phyloP scores from a whole-genome alignment of 2,888 invertebrate genomes.

The Caradrina clavipalpis region DNA sequence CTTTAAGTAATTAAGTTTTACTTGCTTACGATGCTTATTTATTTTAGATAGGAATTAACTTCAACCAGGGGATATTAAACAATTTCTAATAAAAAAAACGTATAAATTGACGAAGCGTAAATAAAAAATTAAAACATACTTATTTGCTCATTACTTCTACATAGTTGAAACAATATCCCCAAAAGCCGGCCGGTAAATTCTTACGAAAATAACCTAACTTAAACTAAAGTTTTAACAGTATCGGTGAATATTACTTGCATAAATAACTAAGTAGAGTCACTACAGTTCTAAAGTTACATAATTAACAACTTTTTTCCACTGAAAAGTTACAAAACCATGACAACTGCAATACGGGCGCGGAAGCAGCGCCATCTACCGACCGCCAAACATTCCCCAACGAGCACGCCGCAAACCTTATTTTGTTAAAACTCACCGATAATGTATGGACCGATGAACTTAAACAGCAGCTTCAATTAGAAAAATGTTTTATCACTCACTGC shows the following conservation, averaged over 20 bases:
- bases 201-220: constrained; percentile 2
- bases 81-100: no score
- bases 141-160: background rate
- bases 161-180: background rate
- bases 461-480: constrained; percentile 18
- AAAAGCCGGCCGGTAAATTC: constrained; percentile 28
- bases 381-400: constrained; percentile 56
- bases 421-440: constrained; percentile 64
- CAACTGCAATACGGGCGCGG: constrained; percentile 85
- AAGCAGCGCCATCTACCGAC: constrained; percentile 81
- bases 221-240: background rate
- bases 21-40: no score
- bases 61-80: background rate
- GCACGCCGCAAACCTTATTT: constrained; percentile 56
- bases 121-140: no score
- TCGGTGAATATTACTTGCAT: background rate
- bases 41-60: background rate
- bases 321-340: constrained; percentile 76
- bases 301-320: constrained; percentile 65
- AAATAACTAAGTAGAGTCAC: background rate
- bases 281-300: constrained; percentile 67
- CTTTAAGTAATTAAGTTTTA: background rate
- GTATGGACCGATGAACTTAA: constrained; percentile 42
- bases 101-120: no score
- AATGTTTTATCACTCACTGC: constrained; percentile 57